Percentiles rank a stretch among this genome's conserved stretches.
These are phyloP conservation scores for Gadus chalcogrammus DNA, from an alignment of 2,113 vertebrate genomes.

Conservation along the genomic window DNA sequence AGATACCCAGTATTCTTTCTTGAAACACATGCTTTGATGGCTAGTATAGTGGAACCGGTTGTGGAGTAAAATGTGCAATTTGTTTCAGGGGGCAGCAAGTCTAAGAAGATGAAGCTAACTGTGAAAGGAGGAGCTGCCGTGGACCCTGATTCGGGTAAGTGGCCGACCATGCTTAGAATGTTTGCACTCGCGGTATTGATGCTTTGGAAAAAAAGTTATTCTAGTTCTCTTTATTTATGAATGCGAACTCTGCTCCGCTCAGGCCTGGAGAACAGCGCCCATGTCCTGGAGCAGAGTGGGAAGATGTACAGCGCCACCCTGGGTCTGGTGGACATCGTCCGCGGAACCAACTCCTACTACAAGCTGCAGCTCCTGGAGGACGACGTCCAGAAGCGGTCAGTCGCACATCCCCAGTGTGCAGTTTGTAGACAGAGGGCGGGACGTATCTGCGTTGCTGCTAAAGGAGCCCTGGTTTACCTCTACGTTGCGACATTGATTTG, in stretches of 20 bases:
- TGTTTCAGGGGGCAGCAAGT: constrained; percentile 81
- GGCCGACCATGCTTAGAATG: neutral
- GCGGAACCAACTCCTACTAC: constrained; percentile 97
- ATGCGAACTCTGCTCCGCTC: neutral
- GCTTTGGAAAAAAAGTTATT: no score
- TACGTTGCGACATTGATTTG: no score
- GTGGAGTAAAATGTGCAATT: neutral
- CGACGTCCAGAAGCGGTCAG: constrained; percentile 88
- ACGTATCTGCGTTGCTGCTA: no score
- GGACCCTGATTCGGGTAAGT: constrained; percentile 90
- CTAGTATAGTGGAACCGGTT: neutral
- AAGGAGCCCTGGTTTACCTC: no score
- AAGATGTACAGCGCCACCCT: constrained; percentile 96
- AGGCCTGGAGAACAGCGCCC: constrained; percentile 93
- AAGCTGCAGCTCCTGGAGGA: constrained; percentile 95
- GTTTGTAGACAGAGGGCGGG: no score
- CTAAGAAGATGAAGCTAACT: constrained; percentile 96
- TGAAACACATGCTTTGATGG: neutral
- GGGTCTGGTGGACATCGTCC: constrained; percentile 91
- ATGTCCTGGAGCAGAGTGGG: constrained; percentile 91
- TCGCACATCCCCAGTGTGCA: no score
- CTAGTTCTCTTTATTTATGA: no score
- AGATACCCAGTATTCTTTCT: neutral
- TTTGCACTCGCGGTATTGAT: no score
- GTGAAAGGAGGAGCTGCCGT: constrained; percentile 98